Evolutionary conservation across 2,113 vertebrate genomes (phyloP).

Genomic region (Echinops telfairi): DNA sequence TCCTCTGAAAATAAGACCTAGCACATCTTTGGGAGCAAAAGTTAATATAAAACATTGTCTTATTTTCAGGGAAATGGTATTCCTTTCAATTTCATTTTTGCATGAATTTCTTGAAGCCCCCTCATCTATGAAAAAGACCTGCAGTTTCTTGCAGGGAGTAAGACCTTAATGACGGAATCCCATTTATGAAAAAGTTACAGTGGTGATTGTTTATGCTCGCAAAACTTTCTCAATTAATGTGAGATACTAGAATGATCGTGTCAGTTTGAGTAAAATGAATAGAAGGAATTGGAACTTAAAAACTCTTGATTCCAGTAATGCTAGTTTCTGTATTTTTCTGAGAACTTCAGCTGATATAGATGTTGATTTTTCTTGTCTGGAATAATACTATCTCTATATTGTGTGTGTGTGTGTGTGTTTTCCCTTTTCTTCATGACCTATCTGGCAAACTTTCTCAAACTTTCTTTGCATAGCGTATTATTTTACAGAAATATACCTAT

Average conservation of each 20-base stretch:
- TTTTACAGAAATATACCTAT: constrained; percentile 3
- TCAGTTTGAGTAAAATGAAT: not conserved
- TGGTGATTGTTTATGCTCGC: not conserved
- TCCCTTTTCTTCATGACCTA: not conserved
- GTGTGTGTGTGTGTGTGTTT: not conserved
- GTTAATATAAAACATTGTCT: too few species aligned
- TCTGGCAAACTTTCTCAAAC: not conserved
- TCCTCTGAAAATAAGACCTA: too few species aligned
- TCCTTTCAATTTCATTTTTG: too few species aligned
- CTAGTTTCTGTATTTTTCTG: not conserved
- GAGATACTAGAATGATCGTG: not conserved
- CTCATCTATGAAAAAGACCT: too few species aligned
- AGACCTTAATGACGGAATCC: not conserved
- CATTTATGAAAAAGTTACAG: not conserved
- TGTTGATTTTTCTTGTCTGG: constrained; percentile 4
- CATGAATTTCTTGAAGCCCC: too few species aligned
- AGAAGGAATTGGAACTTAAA: not conserved
- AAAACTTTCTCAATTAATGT: constrained; percentile 3
- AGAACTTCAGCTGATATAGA: not conserved
- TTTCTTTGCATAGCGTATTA: not conserved
- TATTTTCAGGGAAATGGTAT: too few species aligned
- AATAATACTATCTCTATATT: not conserved
- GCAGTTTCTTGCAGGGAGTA: too few species aligned
- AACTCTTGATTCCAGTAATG: constrained; percentile 15
- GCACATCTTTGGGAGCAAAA: too few species aligned